Conservation (phyloP, 2,888 invertebrate genomes). For the Chrysolina haemoptera region DNA sequence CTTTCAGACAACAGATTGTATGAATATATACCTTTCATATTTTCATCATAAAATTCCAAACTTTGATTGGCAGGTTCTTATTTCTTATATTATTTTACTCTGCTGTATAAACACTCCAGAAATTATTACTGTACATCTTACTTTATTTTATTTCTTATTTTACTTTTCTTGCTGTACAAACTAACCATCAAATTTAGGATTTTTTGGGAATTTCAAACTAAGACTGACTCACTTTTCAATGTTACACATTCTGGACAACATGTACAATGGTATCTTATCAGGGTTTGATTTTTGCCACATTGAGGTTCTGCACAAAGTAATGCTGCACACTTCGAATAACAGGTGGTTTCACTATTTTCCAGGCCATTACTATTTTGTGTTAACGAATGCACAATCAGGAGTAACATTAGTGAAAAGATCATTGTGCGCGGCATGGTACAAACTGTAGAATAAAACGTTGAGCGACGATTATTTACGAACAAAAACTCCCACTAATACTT, state of each 20-base stretch:
- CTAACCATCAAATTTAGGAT: too few relatives aligned
- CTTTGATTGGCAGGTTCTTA: too few relatives aligned
- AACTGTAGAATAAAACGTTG: background rate
- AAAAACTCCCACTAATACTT: background rate
- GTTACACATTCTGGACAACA: slow-evolving; percentile 1
- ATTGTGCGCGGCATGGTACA: background rate
- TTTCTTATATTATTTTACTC: too few relatives aligned
- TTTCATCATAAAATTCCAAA: too few relatives aligned
- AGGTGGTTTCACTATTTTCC: background rate
- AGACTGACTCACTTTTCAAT: background rate
- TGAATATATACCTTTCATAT: too few relatives aligned
- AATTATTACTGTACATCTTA: too few relatives aligned
- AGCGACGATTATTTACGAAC: too few relatives aligned
- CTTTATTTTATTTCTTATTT: too few relatives aligned
- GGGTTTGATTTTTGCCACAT: background rate
- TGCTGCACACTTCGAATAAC: background rate
- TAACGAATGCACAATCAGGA: background rate
- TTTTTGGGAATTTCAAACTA: too few relatives aligned
- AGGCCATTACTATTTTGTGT: background rate
- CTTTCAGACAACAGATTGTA: too few relatives aligned
- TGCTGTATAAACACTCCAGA: too few relatives aligned
- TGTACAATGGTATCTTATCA: background rate
- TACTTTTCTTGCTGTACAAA: too few relatives aligned
- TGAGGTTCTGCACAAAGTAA: background rate
- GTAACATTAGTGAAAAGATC: background rate